Evolutionary conservation across 2,888 invertebrate genomes (phyloP).

Genomic region (Artemia sinica): DNA sequence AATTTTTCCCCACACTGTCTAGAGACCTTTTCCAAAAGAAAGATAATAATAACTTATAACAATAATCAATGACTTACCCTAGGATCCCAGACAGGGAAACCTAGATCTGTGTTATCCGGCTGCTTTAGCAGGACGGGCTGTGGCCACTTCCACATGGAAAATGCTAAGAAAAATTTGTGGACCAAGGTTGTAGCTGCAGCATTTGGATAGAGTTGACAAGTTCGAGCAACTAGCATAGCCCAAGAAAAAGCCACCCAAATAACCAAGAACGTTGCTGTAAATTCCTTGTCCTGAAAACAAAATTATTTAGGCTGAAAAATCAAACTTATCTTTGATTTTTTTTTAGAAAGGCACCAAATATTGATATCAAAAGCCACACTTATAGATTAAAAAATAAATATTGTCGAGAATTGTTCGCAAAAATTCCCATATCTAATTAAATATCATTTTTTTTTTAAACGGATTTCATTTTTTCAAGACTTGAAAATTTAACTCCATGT

Average conservation of each 20-base stretch:
- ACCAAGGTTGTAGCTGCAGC: constrained; percentile 84
- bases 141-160: constrained; percentile 98
- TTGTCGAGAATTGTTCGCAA: too few species aligned
- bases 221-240: constrained; percentile 97
- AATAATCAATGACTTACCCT: constrained; percentile 41
- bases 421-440: too few species aligned
- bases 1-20: too few species aligned
- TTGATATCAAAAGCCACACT: too few species aligned
- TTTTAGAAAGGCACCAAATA: background rate
- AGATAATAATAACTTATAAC: too few species aligned
- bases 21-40: too few species aligned
- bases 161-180: constrained; percentile 93
- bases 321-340: background rate
- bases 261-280: constrained; percentile 94
- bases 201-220: constrained; percentile 95
- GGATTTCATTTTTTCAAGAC: too few species aligned
- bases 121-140: constrained; percentile 89
- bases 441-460: too few species aligned
- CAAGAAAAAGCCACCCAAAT: constrained; percentile 95
- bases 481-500: too few species aligned
- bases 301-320: background rate
- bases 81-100: constrained; percentile 95
- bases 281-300: constrained; percentile 63
- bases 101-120: constrained; percentile 65
- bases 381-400: too few species aligned